Evolutionary conservation across 2,888 invertebrate genomes (phyloP).

Genomic region (Trisateles emortualis): DNA sequence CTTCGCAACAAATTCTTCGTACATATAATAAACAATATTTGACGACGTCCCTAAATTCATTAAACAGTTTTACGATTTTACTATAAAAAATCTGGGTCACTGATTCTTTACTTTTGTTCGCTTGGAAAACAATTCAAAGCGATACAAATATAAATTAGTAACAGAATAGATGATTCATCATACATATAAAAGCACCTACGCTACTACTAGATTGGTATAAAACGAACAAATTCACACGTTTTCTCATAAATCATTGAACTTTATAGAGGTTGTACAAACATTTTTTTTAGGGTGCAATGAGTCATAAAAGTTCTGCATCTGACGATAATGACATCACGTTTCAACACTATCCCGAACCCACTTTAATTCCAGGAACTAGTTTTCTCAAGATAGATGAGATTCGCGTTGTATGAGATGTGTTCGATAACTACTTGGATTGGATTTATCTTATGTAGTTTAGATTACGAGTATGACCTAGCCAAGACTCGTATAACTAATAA

Average conservation of each 20-base stretch:
- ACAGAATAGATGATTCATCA: slow-evolving; percentile 57
- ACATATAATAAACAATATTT: slow-evolving; percentile 29
- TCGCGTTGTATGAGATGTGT: slow-evolving; percentile 1
- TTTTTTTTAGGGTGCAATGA: slow-evolving; percentile 49
- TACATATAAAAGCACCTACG: slow-evolving; percentile 53
- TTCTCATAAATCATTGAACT: slow-evolving; percentile 58
- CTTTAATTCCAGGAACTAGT: slow-evolving; percentile 21
- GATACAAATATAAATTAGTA: slow-evolving; percentile 53
- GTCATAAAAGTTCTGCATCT: slow-evolving; percentile 41
- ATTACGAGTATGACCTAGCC: neutral
- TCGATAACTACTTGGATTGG: neutral
- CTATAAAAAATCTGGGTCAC: slow-evolving; percentile 38
- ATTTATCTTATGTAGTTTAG: neutral
- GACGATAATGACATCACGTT: slow-evolving; percentile 34
- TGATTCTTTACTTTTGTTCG: slow-evolving; percentile 25
- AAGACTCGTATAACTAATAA: neutral
- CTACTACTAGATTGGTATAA: slow-evolving; percentile 39
- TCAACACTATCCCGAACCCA: slow-evolving; percentile 21
- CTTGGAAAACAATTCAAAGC: slow-evolving; percentile 42
- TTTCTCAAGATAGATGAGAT: slow-evolving; percentile 2
- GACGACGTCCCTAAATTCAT: slow-evolving; percentile 26
- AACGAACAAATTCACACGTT: slow-evolving; percentile 43
- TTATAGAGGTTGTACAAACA: slow-evolving; percentile 63
- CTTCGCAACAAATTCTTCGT: slow-evolving; percentile 9
- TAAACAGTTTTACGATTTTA: slow-evolving; percentile 39